phyloP scores from a whole-genome alignment of 2,113 vertebrate genomes.

The Lagopus leucura region DNA sequence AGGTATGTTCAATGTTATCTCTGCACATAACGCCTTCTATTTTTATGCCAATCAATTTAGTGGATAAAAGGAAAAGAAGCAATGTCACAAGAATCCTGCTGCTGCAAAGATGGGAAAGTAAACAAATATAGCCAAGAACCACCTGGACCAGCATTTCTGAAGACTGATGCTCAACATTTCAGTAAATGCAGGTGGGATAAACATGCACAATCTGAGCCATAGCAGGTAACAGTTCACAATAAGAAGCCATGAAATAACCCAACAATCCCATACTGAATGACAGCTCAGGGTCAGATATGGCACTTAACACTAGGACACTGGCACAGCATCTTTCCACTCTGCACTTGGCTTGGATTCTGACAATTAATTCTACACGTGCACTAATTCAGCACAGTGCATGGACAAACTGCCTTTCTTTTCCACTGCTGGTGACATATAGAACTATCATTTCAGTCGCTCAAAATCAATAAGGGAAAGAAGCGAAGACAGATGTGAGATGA shows the following conservation, averaged over 20 bases:
- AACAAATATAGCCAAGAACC: neutral
- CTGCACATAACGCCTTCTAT: neutral
- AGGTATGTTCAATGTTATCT: neutral
- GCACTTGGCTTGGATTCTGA: neutral
- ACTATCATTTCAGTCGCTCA: neutral
- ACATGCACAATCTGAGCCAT: rapidly evolving
- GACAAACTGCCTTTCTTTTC: neutral
- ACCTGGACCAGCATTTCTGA: neutral
- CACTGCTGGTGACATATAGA: neutral
- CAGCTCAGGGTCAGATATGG: neutral
- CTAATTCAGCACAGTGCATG: neutral
- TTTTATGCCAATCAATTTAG: neutral
- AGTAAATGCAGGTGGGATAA: neutral
- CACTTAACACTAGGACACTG: rapidly evolving
- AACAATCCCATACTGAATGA: neutral
- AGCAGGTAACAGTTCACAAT: neutral
- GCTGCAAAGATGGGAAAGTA: neutral
- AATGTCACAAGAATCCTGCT: neutral
- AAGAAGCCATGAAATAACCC: neutral
- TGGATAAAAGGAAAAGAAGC: neutral
- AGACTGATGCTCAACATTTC: neutral
- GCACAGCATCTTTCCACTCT: rapidly evolving
- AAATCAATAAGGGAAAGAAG: neutral
- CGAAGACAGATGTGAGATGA: neutral
- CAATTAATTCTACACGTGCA: rapidly evolving